Base-by-base conservation (phyloP, 2,797 vertebrate genomes). In the Helostoma temminkii region DNA sequence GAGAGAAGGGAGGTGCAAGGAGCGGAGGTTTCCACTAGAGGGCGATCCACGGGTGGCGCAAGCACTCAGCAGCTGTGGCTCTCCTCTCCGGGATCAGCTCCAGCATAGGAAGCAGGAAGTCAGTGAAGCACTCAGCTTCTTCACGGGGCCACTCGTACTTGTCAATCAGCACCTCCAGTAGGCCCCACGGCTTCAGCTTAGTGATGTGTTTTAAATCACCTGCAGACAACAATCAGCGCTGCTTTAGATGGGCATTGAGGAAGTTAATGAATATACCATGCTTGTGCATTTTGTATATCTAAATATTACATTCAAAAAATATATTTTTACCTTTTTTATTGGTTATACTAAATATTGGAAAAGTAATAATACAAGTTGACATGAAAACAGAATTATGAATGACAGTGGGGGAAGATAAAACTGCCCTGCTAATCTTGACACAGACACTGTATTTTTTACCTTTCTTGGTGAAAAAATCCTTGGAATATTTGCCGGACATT, bases 391-490 rank as follows among this genome's bases (percentile, higher is more conserved):
- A 21, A 8, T 41, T 4, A 16, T 7, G 5, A 19, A 9, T 0
- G 1, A 47, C 18, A 10, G 6, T 8, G 28, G 16, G 18, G 16
- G 6, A n/a, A 12, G 55, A 68, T 61, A 56, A 43, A 55, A 5
- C 8, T 16, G 22, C 18, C 9, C 36, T 43, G n/a, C 8, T 47
- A 39, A 26, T 59, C 39, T 41, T 8, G 41, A 71, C 59, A 57
- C 22, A 10, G 28, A 59, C 15, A 58, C 18, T 14, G 53, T n/a
- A 46, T 53, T 36, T 65, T 81, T 94, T 98, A 98, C 97, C 97
- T 97, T 98, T 98, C 93, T 98, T 99, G 94, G 96, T 97, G 96
- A 99, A 99, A 95, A 99, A 98, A 79, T 99, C 98, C 96, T 98
- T 98, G 91, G 97, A 97, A 93, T 99, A 98, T 95, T 98, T 99